Percentiles rank a stretch among this genome's conserved stretches.
These are phyloP conservation scores for Smithornis capensis DNA, from an alignment of 2,113 vertebrate species.

Conservation along the genomic window DNA sequence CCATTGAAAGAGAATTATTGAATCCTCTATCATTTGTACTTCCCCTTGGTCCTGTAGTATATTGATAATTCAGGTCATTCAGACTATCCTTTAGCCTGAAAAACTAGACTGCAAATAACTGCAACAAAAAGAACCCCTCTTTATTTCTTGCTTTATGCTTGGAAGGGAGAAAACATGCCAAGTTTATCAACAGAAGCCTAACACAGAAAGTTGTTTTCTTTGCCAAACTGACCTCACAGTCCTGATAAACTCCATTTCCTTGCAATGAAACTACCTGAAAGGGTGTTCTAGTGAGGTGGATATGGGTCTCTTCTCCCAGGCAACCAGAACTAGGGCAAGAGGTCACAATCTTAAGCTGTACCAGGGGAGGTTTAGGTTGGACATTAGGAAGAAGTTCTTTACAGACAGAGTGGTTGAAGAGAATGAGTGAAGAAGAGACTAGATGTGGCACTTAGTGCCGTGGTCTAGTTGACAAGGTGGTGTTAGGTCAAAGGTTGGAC, in stretches of 20 bases:
- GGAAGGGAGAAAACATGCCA: background rate
- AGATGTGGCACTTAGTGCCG: no score
- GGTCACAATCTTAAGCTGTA: no score
- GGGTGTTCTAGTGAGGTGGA: no score
- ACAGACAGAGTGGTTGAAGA: no score
- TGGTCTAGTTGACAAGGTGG: no score
- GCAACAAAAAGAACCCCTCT: constrained; percentile 21
- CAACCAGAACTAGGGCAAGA: no score
- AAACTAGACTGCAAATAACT: constrained; percentile 80
- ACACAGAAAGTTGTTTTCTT: background rate
- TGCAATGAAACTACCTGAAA: background rate
- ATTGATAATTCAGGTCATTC: constrained; percentile 81
- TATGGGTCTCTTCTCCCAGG: background rate
- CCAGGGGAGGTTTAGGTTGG: no score
- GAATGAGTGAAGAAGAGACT: no score
- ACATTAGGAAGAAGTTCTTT: no score
- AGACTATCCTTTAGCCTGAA: constrained; percentile 64
- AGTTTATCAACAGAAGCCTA: background rate
- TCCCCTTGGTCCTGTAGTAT: constrained; percentile 77
- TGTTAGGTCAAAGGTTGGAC: no score
- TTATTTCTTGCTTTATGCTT: background rate
- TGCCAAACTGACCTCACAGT: background rate
- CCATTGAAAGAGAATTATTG: constrained; percentile 82
- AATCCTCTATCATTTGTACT: constrained; percentile 81
- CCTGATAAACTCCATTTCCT: background rate